phyloP scores from a whole-genome alignment of 2,113 vertebrate species.

The Copsychus sechellarum region DNA sequence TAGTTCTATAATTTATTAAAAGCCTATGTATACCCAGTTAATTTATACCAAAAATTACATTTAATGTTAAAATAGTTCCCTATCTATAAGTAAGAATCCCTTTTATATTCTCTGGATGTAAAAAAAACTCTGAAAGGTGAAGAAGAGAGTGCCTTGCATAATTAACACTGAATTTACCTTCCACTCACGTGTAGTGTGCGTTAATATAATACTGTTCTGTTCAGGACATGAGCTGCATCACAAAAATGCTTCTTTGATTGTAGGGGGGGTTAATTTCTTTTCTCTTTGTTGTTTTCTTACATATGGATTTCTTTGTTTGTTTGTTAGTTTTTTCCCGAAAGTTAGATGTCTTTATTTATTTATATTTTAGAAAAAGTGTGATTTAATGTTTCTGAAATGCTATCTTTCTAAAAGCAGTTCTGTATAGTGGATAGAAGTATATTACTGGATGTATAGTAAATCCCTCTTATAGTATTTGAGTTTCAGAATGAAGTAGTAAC shows the following conservation, averaged over 20 bases:
- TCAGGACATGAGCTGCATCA: background rate
- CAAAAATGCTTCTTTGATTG: background rate
- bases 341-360: background rate
- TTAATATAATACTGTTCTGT: background rate
- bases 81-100: background rate
- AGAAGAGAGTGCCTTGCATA: background rate
- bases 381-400: background rate
- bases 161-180: background rate
- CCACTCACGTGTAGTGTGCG: background rate
- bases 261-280: background rate
- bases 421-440: background rate
- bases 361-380: background rate
- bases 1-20: background rate
- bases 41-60: background rate
- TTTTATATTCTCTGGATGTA: background rate
- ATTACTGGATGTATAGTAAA: background rate
- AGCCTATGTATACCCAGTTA: background rate
- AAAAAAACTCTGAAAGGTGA: background rate
- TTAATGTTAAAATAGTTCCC: background rate
- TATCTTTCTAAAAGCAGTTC: background rate
- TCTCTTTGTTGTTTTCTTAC: background rate
- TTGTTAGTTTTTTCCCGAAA: background rate
- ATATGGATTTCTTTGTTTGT: background rate
- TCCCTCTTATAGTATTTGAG: background rate
- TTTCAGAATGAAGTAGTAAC: background rate